Evolutionary conservation across 2,113 vertebrate species (phyloP), one percentile per base, ranked within the genome.

Genomic region (Ameiurus melas): DNA sequence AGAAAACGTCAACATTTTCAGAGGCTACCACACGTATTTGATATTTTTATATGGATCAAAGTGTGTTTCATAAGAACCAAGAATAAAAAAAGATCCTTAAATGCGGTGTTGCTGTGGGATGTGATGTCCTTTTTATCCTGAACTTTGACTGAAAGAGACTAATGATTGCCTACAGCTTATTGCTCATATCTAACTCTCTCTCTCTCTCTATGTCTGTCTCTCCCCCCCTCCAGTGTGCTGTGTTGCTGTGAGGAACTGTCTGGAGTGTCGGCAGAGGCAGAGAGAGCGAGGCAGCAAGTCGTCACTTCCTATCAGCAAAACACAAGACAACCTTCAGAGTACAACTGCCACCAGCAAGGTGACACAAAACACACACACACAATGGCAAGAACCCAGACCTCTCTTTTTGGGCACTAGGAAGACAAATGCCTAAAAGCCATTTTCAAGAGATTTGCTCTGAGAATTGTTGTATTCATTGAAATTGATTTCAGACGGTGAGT

Each of bases 241-340:
- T 88, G 98, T 99, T 91, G 98, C 98, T 64, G 98, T 99, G 89
- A 96, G 98, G 91, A 99, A 99, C 93, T 99, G 98, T 94, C 94
- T 99, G 90, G 98, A 99, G 90, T 99, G 98, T 91, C 96, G 98
- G 47, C 98, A 99, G 87, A 96, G 98, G 68, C 98, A 99, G 91
- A 96, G 98, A 90, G 97, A 98, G 85, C 94, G 98, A n/a, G 96
- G 96, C 60, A 96, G 93, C 92, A 99, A 97, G 92, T 93, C 96
- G 0, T 96, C 97, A 0, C 92, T 98, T 89, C 95, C 96, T 89
- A 94, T 95, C 90, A 96, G 95, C 93, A 99, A 99, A 93, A 94
- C 96, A 47, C 98, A 96, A 93, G 98, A 99, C 10, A 96, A 93
- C 88, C 95, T 98, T 81, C 97, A 98, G 90, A 95, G 94, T 89